phyloP scores from a whole-genome alignment of 2,113 vertebrate genomes.

The Pseudorectes ferrugineus region DNA sequence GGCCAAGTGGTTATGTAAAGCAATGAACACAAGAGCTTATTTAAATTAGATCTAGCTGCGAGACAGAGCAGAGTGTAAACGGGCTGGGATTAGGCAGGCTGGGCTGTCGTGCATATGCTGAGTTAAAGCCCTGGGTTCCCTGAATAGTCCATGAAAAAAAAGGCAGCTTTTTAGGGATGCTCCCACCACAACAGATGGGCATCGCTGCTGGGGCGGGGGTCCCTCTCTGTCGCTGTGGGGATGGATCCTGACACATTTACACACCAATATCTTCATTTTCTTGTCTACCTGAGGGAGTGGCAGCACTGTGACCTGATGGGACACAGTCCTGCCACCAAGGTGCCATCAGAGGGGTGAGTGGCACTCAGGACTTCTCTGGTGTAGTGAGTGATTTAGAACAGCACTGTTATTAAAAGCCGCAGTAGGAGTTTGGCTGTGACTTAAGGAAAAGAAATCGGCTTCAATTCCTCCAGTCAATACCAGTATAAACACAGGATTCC shows the following conservation, averaged over 20 bases:
- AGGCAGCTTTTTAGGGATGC: not conserved
- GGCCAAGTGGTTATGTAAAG: constrained; percentile 53
- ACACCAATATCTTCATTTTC: not conserved
- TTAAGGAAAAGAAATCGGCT: not conserved
- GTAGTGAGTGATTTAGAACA: not conserved
- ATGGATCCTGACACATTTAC: not conserved
- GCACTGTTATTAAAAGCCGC: not conserved
- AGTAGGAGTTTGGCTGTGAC: not conserved
- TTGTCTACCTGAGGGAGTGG: not conserved
- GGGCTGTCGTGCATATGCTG: not conserved
- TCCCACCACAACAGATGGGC: not conserved
- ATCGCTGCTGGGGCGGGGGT: accelerated
- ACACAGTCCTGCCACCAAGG: not conserved
- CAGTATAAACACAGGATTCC: not conserved
- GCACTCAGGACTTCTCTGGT: not conserved
- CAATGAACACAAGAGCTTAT: constrained; percentile 38
- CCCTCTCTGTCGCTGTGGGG: not conserved
- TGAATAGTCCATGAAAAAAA: not conserved
- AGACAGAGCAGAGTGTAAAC: not conserved
- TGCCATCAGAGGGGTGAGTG: not conserved
- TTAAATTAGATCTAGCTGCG: constrained; percentile 40
- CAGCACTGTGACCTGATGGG: not conserved
- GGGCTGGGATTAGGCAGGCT: constrained; percentile 21
- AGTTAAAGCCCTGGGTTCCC: not conserved
- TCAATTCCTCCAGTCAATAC: not conserved